phyloP scores from a whole-genome alignment of 2,113 vertebrate species.

The Sylvietta virens region DNA sequence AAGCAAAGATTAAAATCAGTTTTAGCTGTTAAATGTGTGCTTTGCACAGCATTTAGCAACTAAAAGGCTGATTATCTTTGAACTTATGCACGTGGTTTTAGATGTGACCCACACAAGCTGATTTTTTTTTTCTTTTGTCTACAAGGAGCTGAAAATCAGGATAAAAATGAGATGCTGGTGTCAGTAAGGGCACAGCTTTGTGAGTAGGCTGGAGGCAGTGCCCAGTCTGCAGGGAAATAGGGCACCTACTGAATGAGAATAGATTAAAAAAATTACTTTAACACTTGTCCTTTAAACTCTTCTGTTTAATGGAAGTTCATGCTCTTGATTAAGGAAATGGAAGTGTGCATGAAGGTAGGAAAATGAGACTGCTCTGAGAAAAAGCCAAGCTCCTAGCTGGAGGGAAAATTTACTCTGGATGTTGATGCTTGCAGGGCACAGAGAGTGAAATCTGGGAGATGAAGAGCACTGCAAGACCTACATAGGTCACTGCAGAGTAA shows the following conservation, averaged over 20 bases:
- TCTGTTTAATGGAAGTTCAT: not conserved
- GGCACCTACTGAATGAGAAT: not conserved
- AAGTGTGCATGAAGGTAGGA: not conserved
- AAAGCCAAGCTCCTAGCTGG: constrained; percentile 6
- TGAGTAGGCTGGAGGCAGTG: not conserved
- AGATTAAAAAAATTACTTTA: not conserved
- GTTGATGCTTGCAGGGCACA: not conserved
- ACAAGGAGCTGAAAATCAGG: not conserved
- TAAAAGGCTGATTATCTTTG: constrained; percentile 51
- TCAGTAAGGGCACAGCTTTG: not conserved
- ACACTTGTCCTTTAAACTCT: not conserved
- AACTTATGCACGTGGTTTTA: constrained; percentile 54
- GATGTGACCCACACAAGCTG: not conserved
- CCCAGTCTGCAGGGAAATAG: not conserved
- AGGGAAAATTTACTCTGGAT: not conserved
- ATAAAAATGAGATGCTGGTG: constrained; percentile 12
- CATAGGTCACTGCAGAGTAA: not conserved
- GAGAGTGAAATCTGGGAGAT: not conserved
- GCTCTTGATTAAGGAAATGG: not conserved
- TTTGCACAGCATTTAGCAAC: constrained; percentile 53
- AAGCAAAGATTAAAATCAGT: constrained; percentile 64
- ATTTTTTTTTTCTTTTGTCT: constrained; percentile 17
- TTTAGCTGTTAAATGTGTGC: constrained; percentile 55
- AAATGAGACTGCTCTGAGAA: constrained; percentile 4
- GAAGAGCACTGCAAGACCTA: not conserved